A percentile compares a stretch with the other conserved stretches of the same genome.
Conservation (phyloP, 2,888 invertebrate species). For the Pyralis farinalis region DNA sequence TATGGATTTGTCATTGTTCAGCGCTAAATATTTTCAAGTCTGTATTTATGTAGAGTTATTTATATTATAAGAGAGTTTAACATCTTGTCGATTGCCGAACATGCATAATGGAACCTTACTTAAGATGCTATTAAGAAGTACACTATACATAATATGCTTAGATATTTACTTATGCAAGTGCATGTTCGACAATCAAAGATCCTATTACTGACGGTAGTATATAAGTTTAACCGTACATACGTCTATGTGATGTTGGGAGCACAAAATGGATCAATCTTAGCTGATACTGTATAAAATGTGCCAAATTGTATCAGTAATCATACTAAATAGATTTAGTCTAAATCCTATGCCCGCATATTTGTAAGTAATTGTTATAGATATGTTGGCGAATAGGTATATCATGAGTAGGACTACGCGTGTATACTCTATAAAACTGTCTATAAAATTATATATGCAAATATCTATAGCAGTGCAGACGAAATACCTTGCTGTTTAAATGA, state of each 20-base stretch:
- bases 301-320: slow-evolving; percentile 27
- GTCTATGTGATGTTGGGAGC: slow-evolving; percentile 44
- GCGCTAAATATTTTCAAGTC: slow-evolving; percentile 33
- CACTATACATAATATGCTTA: too few species aligned
- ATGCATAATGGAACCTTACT: slow-evolving; percentile 6
- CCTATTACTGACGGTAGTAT: neutral
- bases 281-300: slow-evolving; percentile 35
- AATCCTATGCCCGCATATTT: slow-evolving; percentile 4
- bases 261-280: slow-evolving; percentile 53
- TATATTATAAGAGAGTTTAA: too few species aligned
- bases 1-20: slow-evolving; percentile 60
- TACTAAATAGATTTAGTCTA: slow-evolving; percentile 11
- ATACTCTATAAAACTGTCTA: too few species aligned
- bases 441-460: too few species aligned
- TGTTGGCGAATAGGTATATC: too few species aligned
- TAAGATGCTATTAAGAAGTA: too few species aligned
- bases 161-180: too few species aligned
- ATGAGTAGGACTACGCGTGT: too few species aligned
- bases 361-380: neutral
- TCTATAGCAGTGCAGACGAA: too few species aligned
- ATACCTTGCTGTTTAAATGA: too few species aligned
- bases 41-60: slow-evolving; percentile 26
- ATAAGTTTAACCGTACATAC: slow-evolving; percentile 10
- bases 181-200: too few species aligned
- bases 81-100: slow-evolving; percentile 9